Base-by-base conservation (phyloP, 2,113 vertebrate genomes). In the Thryonomys swinderianus region DNA sequence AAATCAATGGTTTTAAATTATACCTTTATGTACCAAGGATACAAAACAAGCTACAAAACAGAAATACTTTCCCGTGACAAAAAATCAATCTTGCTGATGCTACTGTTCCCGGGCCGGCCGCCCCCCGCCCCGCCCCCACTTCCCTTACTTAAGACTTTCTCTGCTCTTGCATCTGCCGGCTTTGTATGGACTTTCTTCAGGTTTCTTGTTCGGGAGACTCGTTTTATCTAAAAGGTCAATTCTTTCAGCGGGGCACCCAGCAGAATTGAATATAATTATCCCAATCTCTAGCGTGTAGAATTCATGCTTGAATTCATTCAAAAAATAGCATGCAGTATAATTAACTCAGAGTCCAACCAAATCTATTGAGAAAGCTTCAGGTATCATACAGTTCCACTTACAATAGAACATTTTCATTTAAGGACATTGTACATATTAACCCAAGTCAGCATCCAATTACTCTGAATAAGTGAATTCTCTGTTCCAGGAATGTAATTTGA, bases 401-500 rank as follows among this genome's bases (percentile, higher is more conserved):
- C 99, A 99, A 99, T 99, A 99, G 99, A 99, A 99, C 99, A 99
- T 99, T 99, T 99, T 99, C 99, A 99, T 99, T 99, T 99, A 99
- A 99, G 99, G 99, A 99, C 99, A 99, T 99, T 99, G 99, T 99
- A 99, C 99, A 99, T 99, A 99, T 99, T 99, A 99, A 99, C 99
- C 99, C 99, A 98, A 99, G 99, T 99, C 99, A 99, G 99, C 99
- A 99, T 99, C 99, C 99, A 99, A 99, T 99, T 99, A 99, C 99
- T 99, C 97, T 96, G 99, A 99, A 99, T 99, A 99, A 99, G 99
- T 99, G 99, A 99, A 99, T 99, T 99, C 99, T 99, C 99, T 99
- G 99, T 99, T 99, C 99, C 99, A 99, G 99, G 98, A 99, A 99
- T 99, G 99, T 98, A 99, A 99, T 99, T 99, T 99, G 98, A 99